Evolutionary conservation across 2,888 invertebrate genomes (phyloP).

Genomic region (Calameuta idolon): DNA sequence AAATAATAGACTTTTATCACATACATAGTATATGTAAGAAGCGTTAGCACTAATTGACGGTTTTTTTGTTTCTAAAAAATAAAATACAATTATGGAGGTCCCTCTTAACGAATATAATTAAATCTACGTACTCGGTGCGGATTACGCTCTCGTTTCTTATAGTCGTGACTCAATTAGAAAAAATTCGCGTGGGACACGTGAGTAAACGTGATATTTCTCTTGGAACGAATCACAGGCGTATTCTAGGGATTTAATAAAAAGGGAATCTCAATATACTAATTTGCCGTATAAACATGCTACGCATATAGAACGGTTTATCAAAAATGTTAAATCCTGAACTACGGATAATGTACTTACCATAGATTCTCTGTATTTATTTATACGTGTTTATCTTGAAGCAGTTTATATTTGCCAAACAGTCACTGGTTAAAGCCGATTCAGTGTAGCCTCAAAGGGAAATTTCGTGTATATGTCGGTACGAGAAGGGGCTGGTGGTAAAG

Average conservation of each 20-base stretch:
- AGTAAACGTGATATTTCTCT: background rate
- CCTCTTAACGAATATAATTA: background rate
- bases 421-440: slow-evolving; percentile 24
- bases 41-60: background rate
- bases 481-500: background rate
- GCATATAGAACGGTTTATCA: background rate
- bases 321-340: background rate
- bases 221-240: background rate
- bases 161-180: background rate
- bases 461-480: background rate
- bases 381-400: slow-evolving; percentile 8
- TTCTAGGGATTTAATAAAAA: background rate
- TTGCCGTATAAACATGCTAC: background rate
- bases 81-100: background rate
- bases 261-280: background rate
- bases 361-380: background rate
- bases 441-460: slow-evolving; percentile 20
- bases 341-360: background rate
- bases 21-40: background rate
- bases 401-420: slow-evolving; percentile 28
- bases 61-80: too few relatives aligned
- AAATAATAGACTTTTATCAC: background rate
- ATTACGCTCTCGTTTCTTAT: background rate
- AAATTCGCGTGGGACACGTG: background rate
- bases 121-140: background rate